Evolutionary conservation across 1,140 invertebrate genomes (phyloP).

Genomic region (Drosophila chauvacae): DNA sequence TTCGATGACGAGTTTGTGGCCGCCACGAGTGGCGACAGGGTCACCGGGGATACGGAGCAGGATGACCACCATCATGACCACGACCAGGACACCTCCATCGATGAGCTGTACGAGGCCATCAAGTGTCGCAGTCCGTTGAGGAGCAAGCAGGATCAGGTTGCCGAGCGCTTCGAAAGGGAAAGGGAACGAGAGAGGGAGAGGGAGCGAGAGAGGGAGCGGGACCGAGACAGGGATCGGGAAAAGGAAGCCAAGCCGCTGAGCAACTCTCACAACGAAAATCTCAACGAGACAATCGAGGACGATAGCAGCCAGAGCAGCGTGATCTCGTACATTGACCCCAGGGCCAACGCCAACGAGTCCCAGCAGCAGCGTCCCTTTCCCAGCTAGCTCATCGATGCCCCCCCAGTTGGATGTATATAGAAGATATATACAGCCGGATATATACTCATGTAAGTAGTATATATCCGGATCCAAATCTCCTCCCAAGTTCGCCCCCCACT

Average conservation of each 20-base stretch:
- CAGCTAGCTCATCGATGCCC: slow-evolving; percentile 24
- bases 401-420: slow-evolving; percentile 39
- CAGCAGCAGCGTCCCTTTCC: slow-evolving; percentile 1
- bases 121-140: slow-evolving; percentile 70
- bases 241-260: slow-evolving; percentile 5
- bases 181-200: slow-evolving; percentile 15
- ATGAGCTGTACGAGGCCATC: slow-evolving; percentile 83
- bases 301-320: slow-evolving; percentile 84
- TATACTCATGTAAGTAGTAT: too few species aligned
- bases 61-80: slow-evolving; percentile 23
- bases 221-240: not conserved
- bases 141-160: slow-evolving; percentile 34
- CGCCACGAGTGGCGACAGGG: slow-evolving; percentile 27
- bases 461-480: not conserved
- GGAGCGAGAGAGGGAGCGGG: not conserved
- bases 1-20: slow-evolving; percentile 78
- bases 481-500: slow-evolving; percentile 21
- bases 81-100: slow-evolving; percentile 76
- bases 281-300: slow-evolving; percentile 79
- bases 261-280: slow-evolving; percentile 57
- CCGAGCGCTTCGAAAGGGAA: slow-evolving; percentile 27
- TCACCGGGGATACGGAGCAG: slow-evolving; percentile 11
- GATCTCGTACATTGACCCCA: slow-evolving; percentile 83
- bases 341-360: slow-evolving; percentile 45
- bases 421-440: slow-evolving; percentile 27